Conservation (phyloP, 2,888 invertebrate genomes). For the Cryptocephalus primarius region DNA sequence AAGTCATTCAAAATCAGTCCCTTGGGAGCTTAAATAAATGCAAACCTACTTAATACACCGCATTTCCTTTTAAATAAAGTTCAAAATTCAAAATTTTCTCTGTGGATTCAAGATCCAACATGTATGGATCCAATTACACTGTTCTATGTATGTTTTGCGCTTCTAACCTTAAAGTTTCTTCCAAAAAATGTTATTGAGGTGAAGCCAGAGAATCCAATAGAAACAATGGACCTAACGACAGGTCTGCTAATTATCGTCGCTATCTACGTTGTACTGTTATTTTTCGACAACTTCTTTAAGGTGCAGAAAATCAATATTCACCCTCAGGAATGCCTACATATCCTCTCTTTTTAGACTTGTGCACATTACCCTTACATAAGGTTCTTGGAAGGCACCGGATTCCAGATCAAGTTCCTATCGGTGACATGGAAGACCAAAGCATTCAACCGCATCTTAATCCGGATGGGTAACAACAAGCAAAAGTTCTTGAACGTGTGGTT, state of each 20-base stretch:
- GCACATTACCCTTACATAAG: constrained; percentile 72
- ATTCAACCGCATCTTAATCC: constrained; percentile 63
- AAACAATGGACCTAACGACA: constrained; percentile 52
- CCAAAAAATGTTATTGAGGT: no score
- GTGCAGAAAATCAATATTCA: constrained; percentile 36
- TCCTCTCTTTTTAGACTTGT: constrained; percentile 56
- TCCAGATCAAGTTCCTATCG: constrained; percentile 59
- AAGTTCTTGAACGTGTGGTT: constrained; percentile 60
- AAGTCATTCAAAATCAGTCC: no score
- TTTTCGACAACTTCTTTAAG: constrained; percentile 77
- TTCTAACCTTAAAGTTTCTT: no score
- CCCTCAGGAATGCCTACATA: constrained; percentile 1
- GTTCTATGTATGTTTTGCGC: no score
- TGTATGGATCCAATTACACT: no score
- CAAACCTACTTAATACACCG: no score
- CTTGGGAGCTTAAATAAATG: no score
- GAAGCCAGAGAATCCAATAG: no score
- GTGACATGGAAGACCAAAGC: constrained; percentile 70
- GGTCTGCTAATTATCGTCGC: constrained; percentile 48
- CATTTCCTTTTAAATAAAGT: no score
- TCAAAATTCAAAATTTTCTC: no score
- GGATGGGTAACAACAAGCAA: constrained; percentile 57
- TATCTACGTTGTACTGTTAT: constrained; percentile 59
- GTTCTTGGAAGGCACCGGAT: constrained; percentile 64
- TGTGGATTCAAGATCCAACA: no score